Conservation (phyloP, 2,888 invertebrate genomes). For the Oligia latruncula region DNA sequence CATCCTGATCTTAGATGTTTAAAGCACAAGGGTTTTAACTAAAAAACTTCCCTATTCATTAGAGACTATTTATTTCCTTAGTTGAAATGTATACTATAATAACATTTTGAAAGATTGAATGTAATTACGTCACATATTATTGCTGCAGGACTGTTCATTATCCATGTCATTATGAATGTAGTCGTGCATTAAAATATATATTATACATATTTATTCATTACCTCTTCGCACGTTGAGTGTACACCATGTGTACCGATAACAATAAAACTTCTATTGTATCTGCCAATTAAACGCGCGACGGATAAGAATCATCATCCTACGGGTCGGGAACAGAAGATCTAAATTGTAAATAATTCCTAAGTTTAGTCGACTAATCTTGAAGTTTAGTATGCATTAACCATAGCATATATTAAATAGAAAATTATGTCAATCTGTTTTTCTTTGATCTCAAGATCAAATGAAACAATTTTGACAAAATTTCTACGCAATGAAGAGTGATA, state of each 20-base stretch:
- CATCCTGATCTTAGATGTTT: not conserved
- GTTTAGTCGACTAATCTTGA: slow-evolving; percentile 51
- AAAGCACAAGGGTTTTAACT: not conserved
- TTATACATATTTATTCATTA: slow-evolving; percentile 24
- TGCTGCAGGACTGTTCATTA: not conserved
- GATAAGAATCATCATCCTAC: slow-evolving; percentile 4
- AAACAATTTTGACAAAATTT: slow-evolving; percentile 67
- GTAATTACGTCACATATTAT: not conserved
- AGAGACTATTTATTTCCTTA: not conserved
- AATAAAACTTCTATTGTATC: no score
- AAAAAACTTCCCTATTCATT: not conserved
- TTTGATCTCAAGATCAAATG: slow-evolving; percentile 69
- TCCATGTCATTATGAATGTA: slow-evolving; percentile 4
- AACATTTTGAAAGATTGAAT: slow-evolving; percentile 11
- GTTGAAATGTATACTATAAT: slow-evolving; percentile 2
- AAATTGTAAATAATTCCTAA: slow-evolving; percentile 50
- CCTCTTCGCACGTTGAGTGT: no score
- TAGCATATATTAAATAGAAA: slow-evolving; percentile 58
- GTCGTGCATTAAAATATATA: not conserved
- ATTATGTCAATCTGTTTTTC: slow-evolving; percentile 65
- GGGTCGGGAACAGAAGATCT: not conserved
- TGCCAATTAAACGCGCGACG: no score
- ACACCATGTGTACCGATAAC: no score
- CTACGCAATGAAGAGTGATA: slow-evolving; percentile 63
- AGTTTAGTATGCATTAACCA: slow-evolving; percentile 56